Evolutionary conservation across 2,888 invertebrate genomes (phyloP).

Genomic region (Hirtodrosophila cameraria): DNA sequence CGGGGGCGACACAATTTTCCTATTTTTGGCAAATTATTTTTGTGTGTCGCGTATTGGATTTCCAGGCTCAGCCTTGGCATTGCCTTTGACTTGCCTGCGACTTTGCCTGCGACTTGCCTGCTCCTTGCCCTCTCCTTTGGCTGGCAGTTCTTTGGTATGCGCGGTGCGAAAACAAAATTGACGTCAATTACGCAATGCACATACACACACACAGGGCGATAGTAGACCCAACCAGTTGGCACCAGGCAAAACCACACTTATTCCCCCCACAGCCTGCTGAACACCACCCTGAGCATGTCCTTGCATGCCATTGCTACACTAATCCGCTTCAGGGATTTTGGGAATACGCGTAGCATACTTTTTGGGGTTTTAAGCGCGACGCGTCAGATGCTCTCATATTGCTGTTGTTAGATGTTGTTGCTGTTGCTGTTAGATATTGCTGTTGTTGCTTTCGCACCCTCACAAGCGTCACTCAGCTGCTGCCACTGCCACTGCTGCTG

Average conservation of each 20-base stretch:
- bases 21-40: slow-evolving; percentile 80
- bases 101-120: neutral
- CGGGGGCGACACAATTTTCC: slow-evolving; percentile 76
- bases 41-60: slow-evolving; percentile 72
- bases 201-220: slow-evolving; percentile 35
- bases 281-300: neutral
- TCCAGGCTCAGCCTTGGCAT: slow-evolving; percentile 37
- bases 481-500: slow-evolving; percentile 46
- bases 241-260: slow-evolving; percentile 47
- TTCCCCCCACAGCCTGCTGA: slow-evolving; percentile 3
- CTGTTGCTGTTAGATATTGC: slow-evolving; percentile 23
- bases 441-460: slow-evolving; percentile 55
- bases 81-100: neutral
- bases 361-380: slow-evolving; percentile 65
- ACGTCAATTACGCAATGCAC: slow-evolving; percentile 84
- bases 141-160: slow-evolving; percentile 73
- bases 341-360: slow-evolving; percentile 82
- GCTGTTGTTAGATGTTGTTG: slow-evolving; percentile 20
- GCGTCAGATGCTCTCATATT: slow-evolving; percentile 60
- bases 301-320: slow-evolving; percentile 64
- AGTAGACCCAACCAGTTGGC: slow-evolving; percentile 48
- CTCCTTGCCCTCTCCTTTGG: neutral
- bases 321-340: slow-evolving; percentile 84
- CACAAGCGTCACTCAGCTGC: slow-evolving; percentile 36
- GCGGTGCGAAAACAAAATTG: slow-evolving; percentile 85